A percentile compares a stretch with the other conserved stretches of the same genome.
Evolutionary conservation across 2,797 vertebrate species (phyloP).

Genomic region (Pangasius larnaudii): DNA sequence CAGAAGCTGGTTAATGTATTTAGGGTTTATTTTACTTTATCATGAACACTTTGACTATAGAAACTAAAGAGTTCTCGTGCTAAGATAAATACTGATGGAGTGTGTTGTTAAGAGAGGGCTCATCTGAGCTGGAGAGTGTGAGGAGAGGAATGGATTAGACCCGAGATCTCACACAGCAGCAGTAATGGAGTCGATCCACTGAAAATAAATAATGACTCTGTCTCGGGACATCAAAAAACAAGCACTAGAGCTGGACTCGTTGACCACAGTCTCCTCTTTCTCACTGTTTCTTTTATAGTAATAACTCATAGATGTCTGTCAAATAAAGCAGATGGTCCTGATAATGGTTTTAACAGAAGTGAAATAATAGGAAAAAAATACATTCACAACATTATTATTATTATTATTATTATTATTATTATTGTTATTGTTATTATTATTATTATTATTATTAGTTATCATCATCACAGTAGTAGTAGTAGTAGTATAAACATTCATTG

Average conservation of each 20-base stretch:
- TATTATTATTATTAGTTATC: not conserved
- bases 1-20: conserved; percentile 3
- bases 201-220: conserved; percentile 63
- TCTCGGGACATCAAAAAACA: conserved; percentile 58
- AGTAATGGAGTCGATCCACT: conserved; percentile 59
- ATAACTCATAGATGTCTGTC: conserved; percentile 28
- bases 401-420: conserved; percentile 1
- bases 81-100: conserved; percentile 21
- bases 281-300: conserved; percentile 37
- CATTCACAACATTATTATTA: not conserved
- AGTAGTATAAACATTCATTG: not conserved
- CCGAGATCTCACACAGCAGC: conserved; percentile 36
- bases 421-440: conserved; percentile 3
- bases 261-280: conserved; percentile 51
- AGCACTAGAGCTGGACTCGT: conserved; percentile 54
- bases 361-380: no score
- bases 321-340: not conserved
- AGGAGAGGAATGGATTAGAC: conserved; percentile 17
- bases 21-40: not conserved
- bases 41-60: conserved; percentile 12
- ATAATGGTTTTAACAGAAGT: not conserved
- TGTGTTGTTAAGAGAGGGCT: conserved; percentile 54
- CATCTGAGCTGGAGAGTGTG: conserved; percentile 54
- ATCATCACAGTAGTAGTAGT: not conserved
- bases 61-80: conserved; percentile 5